phyloP scores from a whole-genome alignment of 2,113 vertebrate species.

The Oryctolagus cuniculus region DNA sequence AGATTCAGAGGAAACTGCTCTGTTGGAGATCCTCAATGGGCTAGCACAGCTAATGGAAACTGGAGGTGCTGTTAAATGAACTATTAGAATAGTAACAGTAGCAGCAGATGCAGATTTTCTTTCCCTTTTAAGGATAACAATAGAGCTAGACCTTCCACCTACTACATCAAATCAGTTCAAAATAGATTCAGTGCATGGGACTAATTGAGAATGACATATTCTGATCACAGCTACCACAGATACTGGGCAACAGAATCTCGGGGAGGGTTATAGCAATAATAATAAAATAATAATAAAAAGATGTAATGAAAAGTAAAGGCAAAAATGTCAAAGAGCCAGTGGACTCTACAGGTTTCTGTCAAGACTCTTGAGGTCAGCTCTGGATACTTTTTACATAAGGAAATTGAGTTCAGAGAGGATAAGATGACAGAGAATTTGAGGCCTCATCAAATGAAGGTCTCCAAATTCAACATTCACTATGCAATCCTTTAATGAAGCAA shows the following conservation, averaged over 20 bases:
- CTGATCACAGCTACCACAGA: background rate
- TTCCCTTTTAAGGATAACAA: background rate
- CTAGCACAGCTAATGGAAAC: background rate
- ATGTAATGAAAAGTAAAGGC: background rate
- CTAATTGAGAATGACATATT: background rate
- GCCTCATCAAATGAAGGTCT: background rate
- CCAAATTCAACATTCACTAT: background rate
- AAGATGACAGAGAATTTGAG: background rate
- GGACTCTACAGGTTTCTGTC: background rate
- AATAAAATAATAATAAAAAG: background rate
- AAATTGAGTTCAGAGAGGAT: background rate
- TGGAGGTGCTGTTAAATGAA: background rate
- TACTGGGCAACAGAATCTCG: background rate
- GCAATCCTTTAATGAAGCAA: background rate
- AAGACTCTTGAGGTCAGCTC: background rate
- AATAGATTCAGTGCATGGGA: slow-evolving; percentile 2
- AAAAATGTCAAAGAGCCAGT: background rate
- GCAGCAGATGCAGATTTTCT: background rate
- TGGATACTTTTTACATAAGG: background rate
- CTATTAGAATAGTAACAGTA: background rate
- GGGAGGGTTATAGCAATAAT: background rate
- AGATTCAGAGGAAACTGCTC: background rate
- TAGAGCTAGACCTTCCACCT: background rate
- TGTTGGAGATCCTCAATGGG: background rate
- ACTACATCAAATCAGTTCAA: background rate